Conservation (phyloP, 2,113 vertebrate genomes). For the Eidolon helvum region DNA sequence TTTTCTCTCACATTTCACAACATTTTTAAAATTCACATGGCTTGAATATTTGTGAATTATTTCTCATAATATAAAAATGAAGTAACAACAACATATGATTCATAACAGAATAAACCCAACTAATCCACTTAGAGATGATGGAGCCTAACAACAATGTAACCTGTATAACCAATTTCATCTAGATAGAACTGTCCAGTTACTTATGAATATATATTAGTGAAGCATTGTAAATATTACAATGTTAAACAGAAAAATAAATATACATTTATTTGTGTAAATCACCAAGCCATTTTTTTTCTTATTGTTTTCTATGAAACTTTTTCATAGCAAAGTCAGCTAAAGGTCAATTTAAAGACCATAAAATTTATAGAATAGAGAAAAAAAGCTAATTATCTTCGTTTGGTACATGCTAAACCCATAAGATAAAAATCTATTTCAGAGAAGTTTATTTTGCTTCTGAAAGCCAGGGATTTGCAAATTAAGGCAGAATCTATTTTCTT, state of each 20-base stretch:
- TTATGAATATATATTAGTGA: constrained; percentile 75
- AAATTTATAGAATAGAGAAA: not conserved
- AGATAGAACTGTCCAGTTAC: constrained; percentile 74
- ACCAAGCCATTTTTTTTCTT: not conserved
- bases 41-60: constrained; percentile 72
- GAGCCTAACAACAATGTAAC: constrained; percentile 60
- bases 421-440: constrained; percentile 1
- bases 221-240: constrained; percentile 63
- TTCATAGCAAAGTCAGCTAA: constrained; percentile 47
- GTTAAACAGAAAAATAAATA: constrained; percentile 67
- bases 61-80: constrained; percentile 65
- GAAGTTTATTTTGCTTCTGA: constrained; percentile 15
- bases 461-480: constrained; percentile 44
- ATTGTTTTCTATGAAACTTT: constrained; percentile 21
- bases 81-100: constrained; percentile 63
- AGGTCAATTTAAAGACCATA: constrained; percentile 41
- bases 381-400: not conserved
- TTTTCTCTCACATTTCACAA: constrained; percentile 55
- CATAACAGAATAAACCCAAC: constrained; percentile 73
- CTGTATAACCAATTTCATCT: constrained; percentile 68
- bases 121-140: constrained; percentile 73
- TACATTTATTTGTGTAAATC: constrained; percentile 55
- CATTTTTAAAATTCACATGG: constrained; percentile 61
- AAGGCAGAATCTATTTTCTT: constrained; percentile 47
- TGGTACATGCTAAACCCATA: not conserved